Evolutionary conservation across 2,797 vertebrate genomes (phyloP).

Genomic region (Chromis chromis): DNA sequence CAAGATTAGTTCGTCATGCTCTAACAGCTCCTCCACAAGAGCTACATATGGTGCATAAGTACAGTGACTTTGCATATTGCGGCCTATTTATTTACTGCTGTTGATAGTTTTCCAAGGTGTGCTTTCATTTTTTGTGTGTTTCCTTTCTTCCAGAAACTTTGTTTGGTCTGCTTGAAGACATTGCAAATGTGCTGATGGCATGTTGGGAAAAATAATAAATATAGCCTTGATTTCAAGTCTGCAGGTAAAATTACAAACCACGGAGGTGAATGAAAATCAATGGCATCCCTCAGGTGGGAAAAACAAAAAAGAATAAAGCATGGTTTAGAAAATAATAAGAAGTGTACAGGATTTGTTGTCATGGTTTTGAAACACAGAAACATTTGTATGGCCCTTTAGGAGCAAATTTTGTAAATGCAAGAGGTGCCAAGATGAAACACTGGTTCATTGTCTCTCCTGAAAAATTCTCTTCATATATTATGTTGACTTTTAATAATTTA

Average conservation of each 20-base stretch:
- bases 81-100: too few relatives aligned
- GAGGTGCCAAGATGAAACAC: slow-evolving; percentile 3
- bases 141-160: neutral
- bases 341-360: too few relatives aligned
- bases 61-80: too few relatives aligned
- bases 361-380: neutral
- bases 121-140: neutral
- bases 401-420: neutral
- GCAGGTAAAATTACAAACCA: slow-evolving; percentile 1
- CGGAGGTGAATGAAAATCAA: neutral
- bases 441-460: slow-evolving; percentile 7
- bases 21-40: too few relatives aligned
- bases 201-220: too few relatives aligned
- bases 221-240: neutral
- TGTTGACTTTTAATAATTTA: slow-evolving; percentile 30
- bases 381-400: neutral
- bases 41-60: too few relatives aligned
- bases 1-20: too few relatives aligned
- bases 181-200: neutral
- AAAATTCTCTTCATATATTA: slow-evolving; percentile 19
- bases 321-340: neutral
- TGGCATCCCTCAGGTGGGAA: neutral
- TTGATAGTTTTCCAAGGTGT: neutral
- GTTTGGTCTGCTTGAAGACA: too few relatives aligned
- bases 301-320: neutral